A percentile compares a stretch with the other conserved stretches of the same genome.
These are phyloP conservation scores for Caenorhabditis afra DNA, from an alignment of 2,888 invertebrate species.

Conservation along the genomic window DNA sequence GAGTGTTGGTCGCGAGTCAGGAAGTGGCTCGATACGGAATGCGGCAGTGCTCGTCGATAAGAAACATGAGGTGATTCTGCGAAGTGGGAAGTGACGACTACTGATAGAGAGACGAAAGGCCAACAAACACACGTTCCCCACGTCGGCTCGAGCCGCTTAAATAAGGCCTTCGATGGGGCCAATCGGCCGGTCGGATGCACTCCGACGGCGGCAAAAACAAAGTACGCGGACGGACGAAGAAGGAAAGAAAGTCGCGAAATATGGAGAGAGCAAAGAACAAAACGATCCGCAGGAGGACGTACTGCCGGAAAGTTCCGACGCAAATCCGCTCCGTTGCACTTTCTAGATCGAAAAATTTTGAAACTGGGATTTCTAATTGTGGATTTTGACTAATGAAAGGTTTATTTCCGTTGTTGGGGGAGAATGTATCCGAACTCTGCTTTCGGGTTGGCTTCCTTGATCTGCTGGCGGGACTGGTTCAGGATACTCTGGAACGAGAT, in stretches of 20 bases:
- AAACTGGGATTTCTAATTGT: too few species aligned
- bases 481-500: not conserved
- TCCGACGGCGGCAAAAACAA: constrained; percentile 14
- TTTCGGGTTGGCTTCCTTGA: not conserved
- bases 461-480: not conserved
- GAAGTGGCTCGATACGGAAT: constrained; percentile 54
- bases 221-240: constrained; percentile 6
- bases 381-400: too few species aligned
- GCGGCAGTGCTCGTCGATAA: constrained; percentile 44
- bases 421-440: not conserved
- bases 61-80: constrained; percentile 40
- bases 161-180: not conserved
- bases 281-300: not conserved
- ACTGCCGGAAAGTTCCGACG: too few species aligned
- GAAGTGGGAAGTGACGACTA: constrained; percentile 14
- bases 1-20: constrained; percentile 47
- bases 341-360: too few species aligned
- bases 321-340: too few species aligned
- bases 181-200: constrained; percentile 20
- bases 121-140: constrained; percentile 3
- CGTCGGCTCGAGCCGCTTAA: not conserved
- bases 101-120: constrained; percentile 14
- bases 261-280: not conserved
- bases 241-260: constrained; percentile 5
- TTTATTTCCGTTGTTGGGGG: not conserved